Conservation (phyloP, 92 coral and sea anemone genomes). For the Hydrozoanthus gracilis region DNA sequence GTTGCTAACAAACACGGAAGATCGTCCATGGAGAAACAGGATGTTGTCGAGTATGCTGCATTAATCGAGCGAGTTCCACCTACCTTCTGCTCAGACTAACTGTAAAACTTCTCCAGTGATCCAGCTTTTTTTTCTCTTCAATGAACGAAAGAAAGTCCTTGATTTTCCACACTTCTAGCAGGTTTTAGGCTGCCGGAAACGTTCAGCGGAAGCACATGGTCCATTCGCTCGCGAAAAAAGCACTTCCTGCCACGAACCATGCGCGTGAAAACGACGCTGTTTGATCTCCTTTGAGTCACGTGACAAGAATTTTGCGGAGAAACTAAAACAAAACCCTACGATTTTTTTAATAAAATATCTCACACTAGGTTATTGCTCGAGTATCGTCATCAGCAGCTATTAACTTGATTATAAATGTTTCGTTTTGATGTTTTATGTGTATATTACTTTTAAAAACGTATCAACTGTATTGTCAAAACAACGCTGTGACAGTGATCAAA, state of each 20-base stretch:
- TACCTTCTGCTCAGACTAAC: conserved; percentile 42
- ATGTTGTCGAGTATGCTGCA: conserved; percentile 27
- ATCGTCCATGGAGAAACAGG: conserved; percentile 39
- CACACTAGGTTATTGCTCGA: not conserved
- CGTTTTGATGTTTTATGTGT: not conserved
- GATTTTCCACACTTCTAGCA: conserved; percentile 62
- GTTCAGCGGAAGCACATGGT: conserved; percentile 96
- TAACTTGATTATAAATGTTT: not conserved
- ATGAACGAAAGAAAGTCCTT: conserved; percentile 4
- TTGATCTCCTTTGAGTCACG: conserved; percentile 63
- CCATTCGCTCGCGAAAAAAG: conserved; percentile 60
- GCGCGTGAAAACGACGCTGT: conserved; percentile 78
- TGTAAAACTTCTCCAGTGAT: conserved; percentile 1
- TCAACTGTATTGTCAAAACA: not conserved
- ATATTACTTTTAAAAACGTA: not conserved
- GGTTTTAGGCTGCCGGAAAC: conserved; percentile 84
- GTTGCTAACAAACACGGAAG: conserved; percentile 52
- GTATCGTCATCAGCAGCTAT: too few species aligned
- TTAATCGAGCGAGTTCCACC: not conserved
- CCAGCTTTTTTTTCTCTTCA: conserved; percentile 31
- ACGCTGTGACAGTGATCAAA: not conserved
- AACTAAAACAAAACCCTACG: not conserved
- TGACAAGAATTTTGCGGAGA: conserved; percentile 6
- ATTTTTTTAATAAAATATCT: not conserved
- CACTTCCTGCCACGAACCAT: conserved; percentile 90